Evolutionary conservation across 1,140 invertebrate species (phyloP).

Genomic region (Diachasma alloeum): DNA sequence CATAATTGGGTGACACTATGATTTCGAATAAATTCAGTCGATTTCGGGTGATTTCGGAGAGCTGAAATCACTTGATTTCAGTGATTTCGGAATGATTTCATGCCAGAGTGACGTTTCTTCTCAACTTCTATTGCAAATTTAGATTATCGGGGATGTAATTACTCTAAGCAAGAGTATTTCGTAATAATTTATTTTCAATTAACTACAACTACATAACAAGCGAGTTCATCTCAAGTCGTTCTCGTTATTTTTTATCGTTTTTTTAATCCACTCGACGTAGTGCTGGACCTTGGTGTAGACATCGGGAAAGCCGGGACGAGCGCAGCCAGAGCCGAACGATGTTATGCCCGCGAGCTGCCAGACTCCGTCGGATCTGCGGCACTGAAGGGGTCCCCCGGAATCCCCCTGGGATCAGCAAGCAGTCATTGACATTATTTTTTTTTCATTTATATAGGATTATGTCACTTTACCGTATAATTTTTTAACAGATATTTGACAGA

Average conservation of each 20-base stretch:
- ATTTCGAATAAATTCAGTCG: no score
- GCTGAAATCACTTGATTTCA: no score
- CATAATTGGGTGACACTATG: no score
- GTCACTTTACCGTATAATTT: no score
- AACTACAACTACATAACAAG: neutral
- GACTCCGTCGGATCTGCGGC: conserved; percentile 73
- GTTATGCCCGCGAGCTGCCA: conserved; percentile 90
- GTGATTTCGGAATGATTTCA: no score
- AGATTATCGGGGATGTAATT: no score
- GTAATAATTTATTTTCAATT: neutral
- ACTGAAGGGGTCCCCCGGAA: conserved; percentile 86
- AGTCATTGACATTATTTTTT: neutral
- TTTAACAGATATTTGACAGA: no score
- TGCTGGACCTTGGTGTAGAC: conserved; percentile 86
- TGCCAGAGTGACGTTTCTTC: no score
- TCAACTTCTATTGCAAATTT: no score
- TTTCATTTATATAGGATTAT: no score
- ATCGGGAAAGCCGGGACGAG: conserved; percentile 82
- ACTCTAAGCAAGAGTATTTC: no score
- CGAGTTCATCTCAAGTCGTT: conserved; percentile 20
- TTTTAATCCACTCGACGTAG: conserved; percentile 85
- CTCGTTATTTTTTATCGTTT: conserved; percentile 49
- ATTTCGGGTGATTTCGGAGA: no score
- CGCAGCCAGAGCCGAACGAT: conserved; percentile 90
- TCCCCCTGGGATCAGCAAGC: conserved; percentile 71